These are phyloP conservation scores for Choloepus didactylus DNA, from an alignment of 2,797 vertebrate species.

Conservation along the genomic window DNA sequence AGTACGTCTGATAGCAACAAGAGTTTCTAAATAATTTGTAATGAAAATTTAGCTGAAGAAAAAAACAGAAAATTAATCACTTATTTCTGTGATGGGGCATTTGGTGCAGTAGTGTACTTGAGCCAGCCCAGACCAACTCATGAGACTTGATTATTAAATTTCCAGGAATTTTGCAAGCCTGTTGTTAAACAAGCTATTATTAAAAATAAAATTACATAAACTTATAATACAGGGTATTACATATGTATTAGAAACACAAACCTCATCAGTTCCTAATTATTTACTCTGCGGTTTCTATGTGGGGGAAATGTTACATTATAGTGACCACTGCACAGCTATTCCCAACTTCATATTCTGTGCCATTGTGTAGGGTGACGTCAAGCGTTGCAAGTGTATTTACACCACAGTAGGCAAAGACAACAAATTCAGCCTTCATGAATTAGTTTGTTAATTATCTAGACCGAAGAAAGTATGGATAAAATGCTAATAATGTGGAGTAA, in stretches of 20 bases:
- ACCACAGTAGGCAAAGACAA: background rate
- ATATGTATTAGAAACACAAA: background rate
- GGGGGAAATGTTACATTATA: background rate
- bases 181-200: background rate
- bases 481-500: background rate
- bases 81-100: slow-evolving; percentile 38
- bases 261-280: slow-evolving; percentile 44
- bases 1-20: slow-evolving; percentile 49
- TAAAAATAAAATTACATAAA: slow-evolving; percentile 34
- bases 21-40: slow-evolving; percentile 49
- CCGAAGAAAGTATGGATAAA: background rate
- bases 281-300: background rate
- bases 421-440: background rate
- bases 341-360: background rate
- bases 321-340: background rate
- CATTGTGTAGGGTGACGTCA: background rate
- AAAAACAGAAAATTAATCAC: slow-evolving; percentile 43
- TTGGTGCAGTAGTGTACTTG: background rate
- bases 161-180: background rate
- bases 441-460: background rate
- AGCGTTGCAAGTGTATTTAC: background rate
- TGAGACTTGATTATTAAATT: background rate
- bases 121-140: background rate
- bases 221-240: background rate
- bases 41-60: slow-evolving; percentile 51